These are phyloP conservation scores for Campoplex nolae DNA, from an alignment of 2,888 invertebrate species.

Conservation along the genomic window DNA sequence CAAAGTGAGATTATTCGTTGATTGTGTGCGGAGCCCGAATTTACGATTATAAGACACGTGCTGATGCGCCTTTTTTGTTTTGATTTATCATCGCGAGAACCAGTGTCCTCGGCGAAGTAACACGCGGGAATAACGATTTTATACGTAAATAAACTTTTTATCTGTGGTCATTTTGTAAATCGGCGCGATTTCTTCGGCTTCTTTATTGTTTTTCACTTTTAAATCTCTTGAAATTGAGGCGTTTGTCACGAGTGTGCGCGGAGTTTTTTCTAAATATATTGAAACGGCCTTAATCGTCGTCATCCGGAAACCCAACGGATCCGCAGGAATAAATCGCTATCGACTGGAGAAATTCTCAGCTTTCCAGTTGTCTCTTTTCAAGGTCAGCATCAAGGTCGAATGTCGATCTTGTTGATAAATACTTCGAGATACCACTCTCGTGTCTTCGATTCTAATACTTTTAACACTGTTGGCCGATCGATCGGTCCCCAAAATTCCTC, in stretches of 20 bases:
- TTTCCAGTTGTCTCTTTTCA: background rate
- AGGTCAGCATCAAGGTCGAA: slow-evolving; percentile 10
- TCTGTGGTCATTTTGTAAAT: background rate
- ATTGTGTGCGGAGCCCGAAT: slow-evolving; percentile 14
- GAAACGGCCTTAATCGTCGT: background rate
- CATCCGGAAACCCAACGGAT: background rate
- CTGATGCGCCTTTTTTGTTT: slow-evolving; percentile 3
- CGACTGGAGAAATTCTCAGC: background rate
- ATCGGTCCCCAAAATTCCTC: background rate
- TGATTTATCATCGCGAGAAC: slow-evolving; percentile 12
- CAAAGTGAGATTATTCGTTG: slow-evolving; percentile 33
- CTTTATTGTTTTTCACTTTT: too few relatives aligned
- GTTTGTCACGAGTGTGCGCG: slow-evolving; percentile 12
- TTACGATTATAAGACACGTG: background rate
- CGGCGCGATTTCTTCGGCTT: background rate
- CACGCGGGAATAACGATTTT: slow-evolving; percentile 17
- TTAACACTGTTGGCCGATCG: background rate
- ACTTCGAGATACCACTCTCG: background rate
- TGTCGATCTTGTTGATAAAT: background rate
- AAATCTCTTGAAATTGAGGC: background rate
- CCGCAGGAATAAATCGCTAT: background rate
- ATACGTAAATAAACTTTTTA: background rate
- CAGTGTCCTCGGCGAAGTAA: slow-evolving; percentile 38
- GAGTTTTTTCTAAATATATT: background rate
- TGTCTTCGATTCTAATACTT: background rate